Percentiles rank a stretch among this genome's conserved stretches.
These are phyloP conservation scores for Drosophila pruinosa DNA, from an alignment of 1,140 invertebrate genomes.

Conservation along the genomic window DNA sequence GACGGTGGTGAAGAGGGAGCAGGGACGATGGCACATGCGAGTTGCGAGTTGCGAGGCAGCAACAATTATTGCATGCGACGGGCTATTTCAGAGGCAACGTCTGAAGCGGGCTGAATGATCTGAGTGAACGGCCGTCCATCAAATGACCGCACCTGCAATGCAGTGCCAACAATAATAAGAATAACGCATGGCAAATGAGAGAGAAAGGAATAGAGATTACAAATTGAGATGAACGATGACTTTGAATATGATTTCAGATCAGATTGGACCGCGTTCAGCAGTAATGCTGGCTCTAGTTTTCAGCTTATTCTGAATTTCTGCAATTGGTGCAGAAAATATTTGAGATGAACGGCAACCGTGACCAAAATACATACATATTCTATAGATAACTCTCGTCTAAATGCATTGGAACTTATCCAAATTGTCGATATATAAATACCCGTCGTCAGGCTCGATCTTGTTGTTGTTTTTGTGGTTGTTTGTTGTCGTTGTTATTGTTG, in stretches of 20 bases:
- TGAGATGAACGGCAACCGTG: constrained; percentile 71
- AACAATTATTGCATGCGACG: constrained; percentile 78
- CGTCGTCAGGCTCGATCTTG: constrained; percentile 59
- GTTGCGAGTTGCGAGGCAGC: constrained; percentile 45
- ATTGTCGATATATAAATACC: constrained; percentile 81
- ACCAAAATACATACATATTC: constrained; percentile 77
- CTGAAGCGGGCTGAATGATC: constrained; percentile 5
- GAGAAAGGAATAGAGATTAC: neutral
- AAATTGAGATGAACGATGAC: neutral
- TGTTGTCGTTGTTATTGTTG: constrained; percentile 2
- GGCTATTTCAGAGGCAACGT: constrained; percentile 65
- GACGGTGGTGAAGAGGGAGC: neutral
- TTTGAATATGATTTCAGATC: neutral
- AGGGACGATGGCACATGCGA: constrained; percentile 8
- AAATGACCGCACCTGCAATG: constrained; percentile 28
- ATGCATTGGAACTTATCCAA: constrained; percentile 81
- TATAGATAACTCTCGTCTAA: constrained; percentile 77
- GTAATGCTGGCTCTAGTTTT: neutral
- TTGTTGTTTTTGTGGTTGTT: constrained; percentile 15
- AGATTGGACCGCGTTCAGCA: neutral
- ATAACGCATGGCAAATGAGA: neutral
- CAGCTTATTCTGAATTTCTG: constrained; percentile 1
- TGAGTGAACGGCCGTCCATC: constrained; percentile 23
- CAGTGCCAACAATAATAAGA: constrained; percentile 21
- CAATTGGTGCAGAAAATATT: constrained; percentile 75